These are phyloP conservation scores for Heterohyrax brucei DNA, from an alignment of 2,797 vertebrate species.

Conservation along the genomic window DNA sequence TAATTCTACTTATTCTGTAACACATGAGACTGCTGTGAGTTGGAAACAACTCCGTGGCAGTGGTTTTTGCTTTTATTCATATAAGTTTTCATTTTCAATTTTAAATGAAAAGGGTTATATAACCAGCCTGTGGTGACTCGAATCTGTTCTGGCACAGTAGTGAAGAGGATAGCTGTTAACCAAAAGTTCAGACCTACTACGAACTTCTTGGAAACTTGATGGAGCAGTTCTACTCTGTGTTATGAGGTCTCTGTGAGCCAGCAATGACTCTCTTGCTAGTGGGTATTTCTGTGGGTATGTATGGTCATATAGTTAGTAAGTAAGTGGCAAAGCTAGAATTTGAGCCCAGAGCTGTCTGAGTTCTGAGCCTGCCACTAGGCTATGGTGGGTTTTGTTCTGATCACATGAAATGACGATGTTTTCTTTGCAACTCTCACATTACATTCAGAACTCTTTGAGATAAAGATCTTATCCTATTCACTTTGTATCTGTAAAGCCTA, in stretches of 20 bases:
- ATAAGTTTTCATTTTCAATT: background rate
- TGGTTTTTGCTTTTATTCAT: background rate
- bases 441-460: background rate
- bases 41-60: no score
- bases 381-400: background rate
- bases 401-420: background rate
- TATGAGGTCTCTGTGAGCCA: no score
- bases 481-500: background rate
- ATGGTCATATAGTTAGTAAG: background rate
- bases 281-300: no score
- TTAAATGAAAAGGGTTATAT: conserved; percentile 41
- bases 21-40: no score
- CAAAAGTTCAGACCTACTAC: no score
- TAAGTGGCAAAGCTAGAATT: background rate
- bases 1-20: no score
- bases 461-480: background rate
- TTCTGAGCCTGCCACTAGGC: background rate
- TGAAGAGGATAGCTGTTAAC: no score
- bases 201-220: no score
- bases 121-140: background rate
- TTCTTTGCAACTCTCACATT: background rate
- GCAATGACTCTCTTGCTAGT: no score
- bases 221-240: no score
- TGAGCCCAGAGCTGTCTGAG: background rate
- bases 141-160: no score